Conservation (phyloP, 2,888 invertebrate genomes). For the Sabatieria punctata region DNA sequence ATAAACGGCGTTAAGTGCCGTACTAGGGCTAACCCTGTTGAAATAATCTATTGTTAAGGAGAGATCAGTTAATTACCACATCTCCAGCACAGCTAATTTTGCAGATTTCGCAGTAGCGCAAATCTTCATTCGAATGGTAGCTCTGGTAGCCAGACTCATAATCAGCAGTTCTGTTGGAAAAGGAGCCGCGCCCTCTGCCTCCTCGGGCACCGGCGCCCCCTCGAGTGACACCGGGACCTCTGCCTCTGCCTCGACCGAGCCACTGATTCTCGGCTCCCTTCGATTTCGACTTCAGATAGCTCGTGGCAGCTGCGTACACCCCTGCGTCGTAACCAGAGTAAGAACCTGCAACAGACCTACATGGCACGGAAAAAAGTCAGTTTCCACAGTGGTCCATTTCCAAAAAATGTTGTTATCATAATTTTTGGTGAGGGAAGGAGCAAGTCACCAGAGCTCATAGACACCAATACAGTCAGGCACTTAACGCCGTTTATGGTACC, state of each 20-base stretch:
- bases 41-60: too few relatives aligned
- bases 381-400: too few relatives aligned
- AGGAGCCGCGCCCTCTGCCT: not conserved
- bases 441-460: too few relatives aligned
- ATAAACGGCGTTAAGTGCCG: too few relatives aligned
- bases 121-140: constrained; percentile 56
- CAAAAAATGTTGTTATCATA: too few relatives aligned
- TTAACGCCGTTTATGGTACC: too few relatives aligned
- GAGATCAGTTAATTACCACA: constrained; percentile 18
- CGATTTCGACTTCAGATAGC: constrained; percentile 69
- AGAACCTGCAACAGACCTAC: not conserved
- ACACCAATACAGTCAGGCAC: too few relatives aligned
- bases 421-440: too few relatives aligned
- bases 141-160: not conserved
- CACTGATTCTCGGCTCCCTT: constrained; percentile 12
- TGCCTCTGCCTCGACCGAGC: constrained; percentile 15
- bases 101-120: constrained; percentile 96
- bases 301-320: constrained; percentile 78
- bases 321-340: constrained; percentile 70
- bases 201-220: not conserved
- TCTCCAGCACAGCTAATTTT: constrained; percentile 89
- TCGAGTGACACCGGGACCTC: constrained; percentile 1
- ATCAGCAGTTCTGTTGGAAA: not conserved
- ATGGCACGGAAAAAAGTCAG: too few relatives aligned
- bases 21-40: too few relatives aligned